Percentiles rank a stretch among this genome's conserved stretches.
Evolutionary conservation across 2,113 vertebrate genomes (phyloP).

Genomic region (Mastomys natalensis): DNA sequence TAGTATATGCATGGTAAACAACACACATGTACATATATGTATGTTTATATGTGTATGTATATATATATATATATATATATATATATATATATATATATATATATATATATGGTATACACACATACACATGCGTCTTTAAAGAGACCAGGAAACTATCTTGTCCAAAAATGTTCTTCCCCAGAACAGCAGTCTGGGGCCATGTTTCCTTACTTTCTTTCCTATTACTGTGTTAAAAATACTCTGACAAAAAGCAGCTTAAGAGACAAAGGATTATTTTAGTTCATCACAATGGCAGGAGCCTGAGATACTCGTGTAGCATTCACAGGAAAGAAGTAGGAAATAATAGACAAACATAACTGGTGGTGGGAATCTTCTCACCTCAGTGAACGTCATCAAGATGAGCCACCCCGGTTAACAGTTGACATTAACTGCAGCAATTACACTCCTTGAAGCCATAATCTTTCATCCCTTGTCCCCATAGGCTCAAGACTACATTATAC

Average conservation of each 20-base stretch:
- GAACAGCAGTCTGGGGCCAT: not conserved
- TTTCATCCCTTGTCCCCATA: not conserved
- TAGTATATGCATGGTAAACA: not conserved
- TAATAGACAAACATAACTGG: not conserved
- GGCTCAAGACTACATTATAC: not conserved
- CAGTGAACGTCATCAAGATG: not conserved
- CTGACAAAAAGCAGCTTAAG: not conserved
- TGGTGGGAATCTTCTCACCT: not conserved
- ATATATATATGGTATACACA: not conserved
- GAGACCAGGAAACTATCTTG: not conserved
- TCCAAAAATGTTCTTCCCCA: not conserved
- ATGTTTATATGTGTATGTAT: no score
- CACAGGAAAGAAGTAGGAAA: not conserved
- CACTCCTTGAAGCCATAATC: not conserved
- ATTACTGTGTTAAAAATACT: not conserved
- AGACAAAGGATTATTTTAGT: not conserved
- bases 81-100: no score
- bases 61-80: no score
- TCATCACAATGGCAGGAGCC: not conserved
- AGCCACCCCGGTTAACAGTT: not conserved
- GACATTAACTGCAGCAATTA: no score
- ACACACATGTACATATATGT: not conserved
- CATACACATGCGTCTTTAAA: not conserved
- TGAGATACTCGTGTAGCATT: not conserved
- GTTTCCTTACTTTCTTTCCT: not conserved